These are phyloP conservation scores for Rhyacophila evoluta DNA, from an alignment of 2,888 invertebrate genomes.

Conservation along the genomic window DNA sequence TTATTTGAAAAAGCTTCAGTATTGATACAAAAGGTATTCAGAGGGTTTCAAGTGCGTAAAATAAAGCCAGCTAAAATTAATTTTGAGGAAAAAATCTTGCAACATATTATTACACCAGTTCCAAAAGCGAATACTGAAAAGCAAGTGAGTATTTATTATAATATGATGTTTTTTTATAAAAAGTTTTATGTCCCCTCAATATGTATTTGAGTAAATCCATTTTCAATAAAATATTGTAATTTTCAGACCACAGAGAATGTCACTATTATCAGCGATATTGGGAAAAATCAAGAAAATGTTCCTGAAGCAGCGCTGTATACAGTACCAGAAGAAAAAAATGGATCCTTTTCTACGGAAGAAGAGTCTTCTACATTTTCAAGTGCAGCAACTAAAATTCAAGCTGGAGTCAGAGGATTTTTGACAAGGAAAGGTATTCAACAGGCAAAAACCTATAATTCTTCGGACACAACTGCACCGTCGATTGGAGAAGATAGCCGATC, in stretches of 20 bases:
- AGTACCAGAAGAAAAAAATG: slow-evolving; percentile 67
- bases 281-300: not conserved
- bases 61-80: not conserved
- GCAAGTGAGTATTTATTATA: not conserved
- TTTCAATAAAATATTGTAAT: no score
- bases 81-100: not conserved
- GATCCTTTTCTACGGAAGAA: slow-evolving; percentile 68
- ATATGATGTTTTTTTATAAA: no score
- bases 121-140: not conserved
- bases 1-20: slow-evolving; percentile 51
- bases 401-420: slow-evolving; percentile 77
- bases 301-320: slow-evolving; percentile 60
- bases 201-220: no score
- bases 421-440: slow-evolving; percentile 69
- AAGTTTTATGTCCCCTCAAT: no score
- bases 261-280: not conserved
- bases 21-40: slow-evolving; percentile 50
- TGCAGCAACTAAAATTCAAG: slow-evolving; percentile 76
- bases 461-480: slow-evolving; percentile 60
- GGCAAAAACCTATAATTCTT: slow-evolving; percentile 64
- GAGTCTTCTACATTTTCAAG: slow-evolving; percentile 67
- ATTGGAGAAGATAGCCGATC: slow-evolving; percentile 62
- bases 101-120: not conserved
- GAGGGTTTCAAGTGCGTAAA: slow-evolving; percentile 51
- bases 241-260: no score